Evolutionary conservation across 2,113 vertebrate species (phyloP).

Genomic region (Rhea americana): DNA sequence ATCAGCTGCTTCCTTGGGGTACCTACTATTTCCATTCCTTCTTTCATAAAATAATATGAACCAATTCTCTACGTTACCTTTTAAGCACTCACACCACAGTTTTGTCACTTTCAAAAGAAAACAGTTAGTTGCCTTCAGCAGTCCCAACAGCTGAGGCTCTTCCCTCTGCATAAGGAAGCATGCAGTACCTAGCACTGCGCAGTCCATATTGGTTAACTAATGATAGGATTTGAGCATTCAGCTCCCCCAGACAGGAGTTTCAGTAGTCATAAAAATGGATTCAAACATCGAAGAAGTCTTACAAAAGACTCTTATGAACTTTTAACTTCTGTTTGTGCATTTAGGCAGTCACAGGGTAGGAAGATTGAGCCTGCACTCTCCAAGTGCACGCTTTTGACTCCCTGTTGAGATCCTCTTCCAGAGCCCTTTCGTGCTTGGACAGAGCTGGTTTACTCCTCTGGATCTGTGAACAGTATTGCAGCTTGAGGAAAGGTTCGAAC

Average conservation of each 20-base stretch:
- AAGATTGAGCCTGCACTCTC: neutral
- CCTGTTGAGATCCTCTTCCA: neutral
- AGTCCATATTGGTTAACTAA: neutral
- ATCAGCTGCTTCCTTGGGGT: neutral
- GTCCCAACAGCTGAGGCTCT: neutral
- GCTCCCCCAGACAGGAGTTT: neutral
- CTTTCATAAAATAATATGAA: neutral
- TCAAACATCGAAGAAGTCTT: neutral
- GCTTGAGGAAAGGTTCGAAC: neutral
- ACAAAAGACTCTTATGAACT: neutral
- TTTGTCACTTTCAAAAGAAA: neutral
- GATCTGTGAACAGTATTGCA: neutral
- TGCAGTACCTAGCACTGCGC: rapidly evolving
- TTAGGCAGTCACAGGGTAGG: neutral
- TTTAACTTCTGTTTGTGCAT: neutral
- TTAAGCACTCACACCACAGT: neutral
- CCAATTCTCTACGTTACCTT: neutral
- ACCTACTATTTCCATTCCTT: neutral
- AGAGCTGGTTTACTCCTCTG: neutral
- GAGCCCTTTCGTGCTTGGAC: neutral
- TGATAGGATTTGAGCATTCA: neutral
- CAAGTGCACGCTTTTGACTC: neutral
- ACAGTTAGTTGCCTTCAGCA: neutral
- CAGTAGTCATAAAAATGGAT: neutral
- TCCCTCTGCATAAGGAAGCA: rapidly evolving